Percentiles rank a stretch among this genome's conserved stretches.
Evolutionary conservation across 2,888 invertebrate species (phyloP).

Genomic region (Tineola bisselliella): DNA sequence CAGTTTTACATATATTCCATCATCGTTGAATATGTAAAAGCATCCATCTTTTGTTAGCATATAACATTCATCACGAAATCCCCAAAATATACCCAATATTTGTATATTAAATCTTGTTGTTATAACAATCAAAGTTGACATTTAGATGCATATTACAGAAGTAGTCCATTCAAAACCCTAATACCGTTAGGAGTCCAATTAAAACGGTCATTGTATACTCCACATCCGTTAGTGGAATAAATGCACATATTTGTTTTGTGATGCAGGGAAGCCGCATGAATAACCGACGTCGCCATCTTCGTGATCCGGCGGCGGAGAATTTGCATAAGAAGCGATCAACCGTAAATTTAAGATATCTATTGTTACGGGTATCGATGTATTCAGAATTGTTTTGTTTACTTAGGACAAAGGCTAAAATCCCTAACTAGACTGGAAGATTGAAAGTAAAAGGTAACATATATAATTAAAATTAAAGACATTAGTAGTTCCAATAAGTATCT

Average conservation of each 20-base stretch:
- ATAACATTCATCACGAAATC: too few species aligned
- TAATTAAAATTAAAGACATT: too few species aligned
- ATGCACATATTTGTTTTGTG: slow-evolving; percentile 61
- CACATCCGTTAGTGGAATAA: slow-evolving; percentile 33
- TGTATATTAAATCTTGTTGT: not conserved
- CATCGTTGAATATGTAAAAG: not conserved
- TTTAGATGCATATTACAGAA: not conserved
- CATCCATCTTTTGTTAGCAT: not conserved
- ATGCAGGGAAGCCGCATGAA: slow-evolving; percentile 36
- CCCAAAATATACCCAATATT: not conserved
- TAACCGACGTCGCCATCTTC: slow-evolving; percentile 31
- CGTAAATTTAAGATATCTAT: slow-evolving; percentile 3
- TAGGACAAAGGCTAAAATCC: too few species aligned
- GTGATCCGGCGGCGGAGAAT: slow-evolving; percentile 26
- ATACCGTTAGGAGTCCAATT: slow-evolving; percentile 8
- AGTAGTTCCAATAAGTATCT: too few species aligned
- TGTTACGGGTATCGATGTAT: too few species aligned
- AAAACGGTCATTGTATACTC: not conserved
- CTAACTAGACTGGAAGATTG: too few species aligned
- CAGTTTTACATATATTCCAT: not conserved
- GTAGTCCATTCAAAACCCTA: not conserved
- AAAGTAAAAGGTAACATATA: too few species aligned
- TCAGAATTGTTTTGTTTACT: too few species aligned
- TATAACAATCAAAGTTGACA: not conserved
- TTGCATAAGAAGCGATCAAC: slow-evolving; percentile 43